phyloP scores from a whole-genome alignment of 2,888 invertebrate species.

The Chloroclystis v-ata region DNA sequence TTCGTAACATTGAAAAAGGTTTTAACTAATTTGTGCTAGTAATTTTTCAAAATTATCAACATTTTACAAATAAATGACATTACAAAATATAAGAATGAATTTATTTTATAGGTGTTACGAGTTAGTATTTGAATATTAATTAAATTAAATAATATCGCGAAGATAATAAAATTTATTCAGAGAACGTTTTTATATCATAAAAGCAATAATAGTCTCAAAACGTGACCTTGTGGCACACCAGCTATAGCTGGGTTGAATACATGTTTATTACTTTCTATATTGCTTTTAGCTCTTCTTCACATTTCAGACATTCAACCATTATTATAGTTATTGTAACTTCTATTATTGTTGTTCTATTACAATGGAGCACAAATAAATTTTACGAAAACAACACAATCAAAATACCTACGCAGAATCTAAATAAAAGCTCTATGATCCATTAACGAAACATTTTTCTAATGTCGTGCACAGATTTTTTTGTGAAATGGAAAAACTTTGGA shows the following conservation, averaged over 20 bases:
- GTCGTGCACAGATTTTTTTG: background rate
- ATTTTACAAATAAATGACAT: no score
- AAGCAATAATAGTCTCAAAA: constrained; percentile 1
- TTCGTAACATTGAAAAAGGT: no score
- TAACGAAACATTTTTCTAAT: background rate
- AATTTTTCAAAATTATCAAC: no score
- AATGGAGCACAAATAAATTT: constrained; percentile 6
- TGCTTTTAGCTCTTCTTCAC: constrained; percentile 10
- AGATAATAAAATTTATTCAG: background rate
- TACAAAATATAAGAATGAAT: no score
- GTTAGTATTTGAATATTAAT: no score
- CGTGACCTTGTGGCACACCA: constrained; percentile 8
- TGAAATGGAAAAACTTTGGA: constrained; percentile 1
- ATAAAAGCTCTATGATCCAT: background rate
- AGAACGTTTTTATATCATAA: background rate
- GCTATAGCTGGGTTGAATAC: no score
- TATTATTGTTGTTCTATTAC: constrained; percentile 3
- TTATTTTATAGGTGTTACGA: no score
- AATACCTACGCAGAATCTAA: constrained; percentile 9
- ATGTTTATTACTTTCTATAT: constrained; percentile 5
- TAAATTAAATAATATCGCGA: background rate
- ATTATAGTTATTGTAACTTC: constrained; percentile 8
- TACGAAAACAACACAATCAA: constrained; percentile 12
- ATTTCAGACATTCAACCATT: constrained; percentile 6
- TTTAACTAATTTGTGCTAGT: no score